Evolutionary conservation across 2,888 invertebrate genomes (phyloP).

Genomic region (Meandrusa payeni): DNA sequence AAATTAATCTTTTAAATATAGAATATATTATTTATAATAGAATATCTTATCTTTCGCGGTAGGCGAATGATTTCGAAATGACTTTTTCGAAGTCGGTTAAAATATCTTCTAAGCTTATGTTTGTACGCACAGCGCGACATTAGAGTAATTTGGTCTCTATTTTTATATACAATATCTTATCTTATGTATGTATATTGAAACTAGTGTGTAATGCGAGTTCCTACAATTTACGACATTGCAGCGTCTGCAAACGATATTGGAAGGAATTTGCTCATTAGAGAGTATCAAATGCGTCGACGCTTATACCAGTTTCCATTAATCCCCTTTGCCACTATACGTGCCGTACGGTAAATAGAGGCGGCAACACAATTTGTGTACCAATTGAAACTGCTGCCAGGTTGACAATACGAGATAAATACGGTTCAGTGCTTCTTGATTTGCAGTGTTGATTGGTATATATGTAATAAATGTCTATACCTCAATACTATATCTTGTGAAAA

Average conservation of each 20-base stretch:
- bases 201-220: conserved; percentile 1
- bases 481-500: too few species aligned
- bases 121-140: too few species aligned
- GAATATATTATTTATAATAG: neutral
- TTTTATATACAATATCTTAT: too few species aligned
- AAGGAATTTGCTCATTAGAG: conserved; percentile 32
- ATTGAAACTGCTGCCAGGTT: conserved; percentile 42
- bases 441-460: too few species aligned
- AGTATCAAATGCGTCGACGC: conserved; percentile 33
- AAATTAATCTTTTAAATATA: conserved; percentile 4
- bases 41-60: neutral
- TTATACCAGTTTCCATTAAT: conserved; percentile 41
- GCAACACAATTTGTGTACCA: conserved; percentile 53
- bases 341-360: conserved; percentile 36
- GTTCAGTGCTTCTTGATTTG: conserved; percentile 44
- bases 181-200: too few species aligned
- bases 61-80: too few species aligned
- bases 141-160: too few species aligned
- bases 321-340: conserved; percentile 24
- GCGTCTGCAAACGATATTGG: conserved; percentile 29
- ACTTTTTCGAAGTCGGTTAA: too few species aligned
- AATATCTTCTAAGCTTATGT: too few species aligned
- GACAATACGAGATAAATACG: conserved; percentile 41
- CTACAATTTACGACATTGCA: conserved; percentile 20
- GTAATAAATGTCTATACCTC: too few species aligned